Evolutionary conservation across 2,113 vertebrate species (phyloP).

Genomic region (Piprites chloris): DNA sequence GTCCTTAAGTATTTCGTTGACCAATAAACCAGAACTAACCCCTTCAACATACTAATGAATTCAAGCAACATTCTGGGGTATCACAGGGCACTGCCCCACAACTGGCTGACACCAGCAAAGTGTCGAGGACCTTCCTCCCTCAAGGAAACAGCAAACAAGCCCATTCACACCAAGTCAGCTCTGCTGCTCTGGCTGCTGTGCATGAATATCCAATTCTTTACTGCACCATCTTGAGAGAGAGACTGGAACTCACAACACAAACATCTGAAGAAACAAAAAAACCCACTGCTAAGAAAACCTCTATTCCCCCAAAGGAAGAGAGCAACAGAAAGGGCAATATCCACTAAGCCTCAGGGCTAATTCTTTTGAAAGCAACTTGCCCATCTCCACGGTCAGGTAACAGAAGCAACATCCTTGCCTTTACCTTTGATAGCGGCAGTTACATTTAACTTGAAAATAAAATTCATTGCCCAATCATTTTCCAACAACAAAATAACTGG

Average conservation of each 20-base stretch:
- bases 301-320: neutral
- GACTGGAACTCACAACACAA: neutral
- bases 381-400: neutral
- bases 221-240: neutral
- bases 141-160: neutral
- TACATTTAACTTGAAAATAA: neutral
- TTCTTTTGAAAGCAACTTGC: neutral
- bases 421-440: neutral
- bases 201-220: rapidly evolving
- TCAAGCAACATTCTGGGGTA: neutral
- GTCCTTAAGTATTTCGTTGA: neutral
- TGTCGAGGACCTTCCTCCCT: neutral
- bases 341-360: neutral
- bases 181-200: neutral
- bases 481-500: neutral
- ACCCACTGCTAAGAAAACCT: neutral
- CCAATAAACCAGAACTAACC: neutral
- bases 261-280: neutral
- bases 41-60: neutral
- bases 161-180: neutral
- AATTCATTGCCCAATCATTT: neutral
- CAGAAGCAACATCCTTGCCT: neutral
- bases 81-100: neutral
- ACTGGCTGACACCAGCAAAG: neutral
- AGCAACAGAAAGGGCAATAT: neutral